Conservation (phyloP, 2,888 invertebrate genomes). For the Clistopyga incitator region DNA sequence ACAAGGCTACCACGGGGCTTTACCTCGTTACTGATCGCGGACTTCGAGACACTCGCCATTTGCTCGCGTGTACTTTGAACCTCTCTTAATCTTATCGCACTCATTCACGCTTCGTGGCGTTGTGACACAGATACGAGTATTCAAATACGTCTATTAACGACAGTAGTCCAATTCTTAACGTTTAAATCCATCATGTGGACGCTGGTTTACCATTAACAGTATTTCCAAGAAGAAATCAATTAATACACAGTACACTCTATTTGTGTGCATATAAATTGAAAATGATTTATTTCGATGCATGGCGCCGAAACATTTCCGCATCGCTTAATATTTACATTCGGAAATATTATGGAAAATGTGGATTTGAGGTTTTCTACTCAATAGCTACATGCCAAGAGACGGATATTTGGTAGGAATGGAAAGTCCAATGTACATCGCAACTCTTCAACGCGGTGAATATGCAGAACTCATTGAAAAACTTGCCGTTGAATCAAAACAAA, state of each 20-base stretch:
- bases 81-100: conserved; percentile 20
- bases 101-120: not conserved
- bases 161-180: not conserved
- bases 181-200: not conserved
- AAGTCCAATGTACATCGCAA: too few relatives aligned
- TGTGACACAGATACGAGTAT: conserved; percentile 26
- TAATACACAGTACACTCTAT: not conserved
- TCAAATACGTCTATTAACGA: conserved; percentile 13
- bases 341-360: too few relatives aligned
- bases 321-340: too few relatives aligned
- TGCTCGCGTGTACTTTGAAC: conserved; percentile 10
- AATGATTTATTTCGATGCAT: too few relatives aligned
- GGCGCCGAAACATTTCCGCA: too few relatives aligned
- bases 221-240: not conserved
- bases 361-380: too few relatives aligned
- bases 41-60: conserved; percentile 14
- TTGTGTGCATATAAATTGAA: too few relatives aligned
- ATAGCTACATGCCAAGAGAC: too few relatives aligned
- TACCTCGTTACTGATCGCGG: conserved; percentile 9
- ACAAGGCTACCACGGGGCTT: not conserved
- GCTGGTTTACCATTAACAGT: not conserved
- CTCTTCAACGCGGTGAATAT: too few relatives aligned
- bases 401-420: too few relatives aligned
- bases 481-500: too few relatives aligned
- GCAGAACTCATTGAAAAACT: too few relatives aligned